Evolutionary conservation across 2,797 vertebrate species (phyloP), one percentile per base, ranked within the genome.

Genomic region (Pogonophryne albipinna): DNA sequence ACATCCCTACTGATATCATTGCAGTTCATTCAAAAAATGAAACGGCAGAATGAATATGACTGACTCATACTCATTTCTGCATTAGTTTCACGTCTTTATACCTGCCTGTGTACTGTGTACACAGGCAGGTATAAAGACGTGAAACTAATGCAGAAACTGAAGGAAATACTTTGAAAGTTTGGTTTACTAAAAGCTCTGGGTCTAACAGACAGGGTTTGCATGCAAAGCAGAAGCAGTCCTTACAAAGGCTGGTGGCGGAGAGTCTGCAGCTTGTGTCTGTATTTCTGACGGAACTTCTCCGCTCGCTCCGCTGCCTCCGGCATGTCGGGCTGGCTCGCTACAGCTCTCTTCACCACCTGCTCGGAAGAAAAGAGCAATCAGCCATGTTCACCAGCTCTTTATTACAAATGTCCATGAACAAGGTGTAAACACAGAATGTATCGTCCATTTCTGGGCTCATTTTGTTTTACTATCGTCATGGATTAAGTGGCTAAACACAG

Each of bases 241-340:
- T 90, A 99, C 98, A 98, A 99, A 1, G 98, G 98, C 91, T 99
- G 98, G 20, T 98, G 95, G 4, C 97, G 94, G 56, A 99, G 95
- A 0, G 98, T 98, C 93, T 99, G 96, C 1, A 99, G 96, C 90
- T 99, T 99, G 76, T 98, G 95, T 92, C 96, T 89, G 90, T 99
- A 99, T 63, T 99, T 99, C 89, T 97, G 97, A 0, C 97, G 95
- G 91, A 99, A 99, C 90, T 98, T 99, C 82, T 98, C 97, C 0
- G 97, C 98, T 80, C 98, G 93, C 86, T 96, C 95, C 0, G 57
- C 76, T 0, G 97, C 97, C 17, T 98, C 96, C 0, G 82, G 66
- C 0, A 96, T 93, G 71, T 97, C 97, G 0, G 97, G 97, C 77
- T 99, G 98, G 69, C 98, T 99, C 55, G 96, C 98, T 15, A 98